These are phyloP conservation scores for Anthophora plumipes DNA, from an alignment of 2,888 invertebrate genomes.

Conservation along the genomic window DNA sequence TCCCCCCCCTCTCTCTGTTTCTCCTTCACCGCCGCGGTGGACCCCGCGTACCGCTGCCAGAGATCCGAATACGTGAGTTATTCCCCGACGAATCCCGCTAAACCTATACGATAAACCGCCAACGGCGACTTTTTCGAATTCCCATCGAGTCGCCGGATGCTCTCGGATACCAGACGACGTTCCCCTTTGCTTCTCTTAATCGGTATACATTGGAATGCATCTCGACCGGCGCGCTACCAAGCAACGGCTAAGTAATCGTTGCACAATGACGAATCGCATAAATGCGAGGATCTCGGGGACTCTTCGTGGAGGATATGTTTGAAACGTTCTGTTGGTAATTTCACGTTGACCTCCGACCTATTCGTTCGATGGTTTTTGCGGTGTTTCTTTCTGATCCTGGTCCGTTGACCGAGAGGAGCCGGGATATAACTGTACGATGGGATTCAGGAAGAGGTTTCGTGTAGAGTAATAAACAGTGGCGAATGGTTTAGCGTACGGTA, in stretches of 20 bases:
- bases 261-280: conserved; percentile 61
- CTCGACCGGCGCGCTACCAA: conserved; percentile 13
- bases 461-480: conserved; percentile 7
- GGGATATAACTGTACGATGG: neutral
- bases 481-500: neutral
- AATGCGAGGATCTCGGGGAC: conserved; percentile 30
- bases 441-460: conserved; percentile 10
- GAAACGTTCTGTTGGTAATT: conserved; percentile 6
- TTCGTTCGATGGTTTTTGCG: neutral
- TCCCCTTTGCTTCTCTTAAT: conserved; percentile 57
- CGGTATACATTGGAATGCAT: conserved; percentile 66
- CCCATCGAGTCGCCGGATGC: conserved; percentile 55
- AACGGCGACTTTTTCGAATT: conserved; percentile 62
- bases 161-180: conserved; percentile 64
- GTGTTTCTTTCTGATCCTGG: neutral
- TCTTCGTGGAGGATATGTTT: neutral
- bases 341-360: conserved; percentile 35
- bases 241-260: conserved; percentile 51
- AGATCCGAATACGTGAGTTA: conserved; percentile 62
- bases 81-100: conserved; percentile 60
- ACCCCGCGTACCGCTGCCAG: conserved; percentile 36
- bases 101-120: conserved; percentile 61
- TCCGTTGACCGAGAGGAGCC: neutral
- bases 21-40: neutral
- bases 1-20: neutral